phyloP scores from a whole-genome alignment of 2,888 invertebrate genomes.

The Catocala fraxini region DNA sequence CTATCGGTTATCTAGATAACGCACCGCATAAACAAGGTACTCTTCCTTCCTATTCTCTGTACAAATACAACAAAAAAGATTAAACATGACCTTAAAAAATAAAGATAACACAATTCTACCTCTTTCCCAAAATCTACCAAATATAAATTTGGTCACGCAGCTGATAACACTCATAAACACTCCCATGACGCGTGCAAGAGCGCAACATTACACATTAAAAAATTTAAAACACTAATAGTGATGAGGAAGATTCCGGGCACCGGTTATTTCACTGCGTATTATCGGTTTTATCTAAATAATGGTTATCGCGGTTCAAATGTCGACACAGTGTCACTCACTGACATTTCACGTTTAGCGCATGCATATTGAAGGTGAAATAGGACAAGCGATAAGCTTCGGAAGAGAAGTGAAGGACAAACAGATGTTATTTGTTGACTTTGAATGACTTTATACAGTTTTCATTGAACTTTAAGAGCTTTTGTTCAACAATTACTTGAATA shows the following conservation, averaged over 20 bases:
- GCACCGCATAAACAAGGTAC: no score
- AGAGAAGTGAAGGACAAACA: conserved; percentile 69
- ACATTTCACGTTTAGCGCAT: conserved; percentile 50
- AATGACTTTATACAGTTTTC: conserved; percentile 27
- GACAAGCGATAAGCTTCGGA: conserved; percentile 60
- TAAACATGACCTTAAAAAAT: no score
- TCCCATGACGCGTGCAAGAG: conserved; percentile 28
- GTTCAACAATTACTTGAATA: no score
- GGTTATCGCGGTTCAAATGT: conserved; percentile 63
- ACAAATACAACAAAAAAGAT: no score
- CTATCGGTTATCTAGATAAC: no score
- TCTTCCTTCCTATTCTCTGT: no score
- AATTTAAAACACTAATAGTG: conserved; percentile 35
- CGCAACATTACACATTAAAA: conserved; percentile 23
- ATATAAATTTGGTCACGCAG: conserved; percentile 21
- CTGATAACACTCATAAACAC: conserved; percentile 38
- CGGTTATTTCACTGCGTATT: conserved; percentile 37
- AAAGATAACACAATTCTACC: conserved; percentile 15
- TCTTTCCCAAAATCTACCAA: conserved; percentile 17
- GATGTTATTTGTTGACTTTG: conserved; percentile 31
- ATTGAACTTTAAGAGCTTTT: neutral
- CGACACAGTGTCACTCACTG: conserved; percentile 51
- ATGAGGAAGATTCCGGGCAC: conserved; percentile 43
- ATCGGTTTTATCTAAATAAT: conserved; percentile 45
- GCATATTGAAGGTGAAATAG: conserved; percentile 69